phyloP scores from a whole-genome alignment of 2,888 invertebrate species.

The Pseudococcus viburni region DNA sequence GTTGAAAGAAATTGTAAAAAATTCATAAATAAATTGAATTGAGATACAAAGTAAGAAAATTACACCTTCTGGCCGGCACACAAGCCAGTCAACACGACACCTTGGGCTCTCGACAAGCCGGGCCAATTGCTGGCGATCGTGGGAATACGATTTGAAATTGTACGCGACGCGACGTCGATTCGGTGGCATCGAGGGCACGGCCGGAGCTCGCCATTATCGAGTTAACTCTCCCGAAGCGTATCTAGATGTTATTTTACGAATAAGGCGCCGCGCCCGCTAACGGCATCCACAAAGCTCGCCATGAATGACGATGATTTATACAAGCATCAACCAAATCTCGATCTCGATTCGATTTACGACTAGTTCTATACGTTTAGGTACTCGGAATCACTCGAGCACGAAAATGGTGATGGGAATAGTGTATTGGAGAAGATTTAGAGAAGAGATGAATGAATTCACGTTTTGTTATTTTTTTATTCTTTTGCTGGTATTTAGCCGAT shows the following conservation, averaged over 20 bases:
- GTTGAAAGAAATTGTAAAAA: too few relatives aligned
- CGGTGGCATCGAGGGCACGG: background rate
- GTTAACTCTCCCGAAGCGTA: background rate
- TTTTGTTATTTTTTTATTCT: background rate
- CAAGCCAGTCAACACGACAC: background rate
- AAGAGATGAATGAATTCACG: background rate
- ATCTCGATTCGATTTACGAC: background rate
- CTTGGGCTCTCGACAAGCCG: background rate
- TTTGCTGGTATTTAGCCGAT: background rate
- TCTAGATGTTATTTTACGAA: too few relatives aligned
- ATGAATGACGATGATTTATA: background rate
- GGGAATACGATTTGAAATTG: background rate
- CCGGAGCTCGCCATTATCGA: background rate
- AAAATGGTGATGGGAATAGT: background rate
- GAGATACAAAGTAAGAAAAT: too few relatives aligned
- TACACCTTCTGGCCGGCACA: too few relatives aligned
- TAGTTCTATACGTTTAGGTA: too few relatives aligned
- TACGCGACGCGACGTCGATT: background rate
- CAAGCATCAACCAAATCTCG: background rate
- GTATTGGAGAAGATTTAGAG: background rate
- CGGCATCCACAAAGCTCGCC: background rate
- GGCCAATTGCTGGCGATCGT: background rate
- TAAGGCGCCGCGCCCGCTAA: background rate
- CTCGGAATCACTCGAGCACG: background rate
- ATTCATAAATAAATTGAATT: too few relatives aligned